A percentile compares a stretch with the other conserved stretches of the same genome.
Evolutionary conservation across 1,140 invertebrate genomes (phyloP).

Genomic region (Oryctes rhinoceros): DNA sequence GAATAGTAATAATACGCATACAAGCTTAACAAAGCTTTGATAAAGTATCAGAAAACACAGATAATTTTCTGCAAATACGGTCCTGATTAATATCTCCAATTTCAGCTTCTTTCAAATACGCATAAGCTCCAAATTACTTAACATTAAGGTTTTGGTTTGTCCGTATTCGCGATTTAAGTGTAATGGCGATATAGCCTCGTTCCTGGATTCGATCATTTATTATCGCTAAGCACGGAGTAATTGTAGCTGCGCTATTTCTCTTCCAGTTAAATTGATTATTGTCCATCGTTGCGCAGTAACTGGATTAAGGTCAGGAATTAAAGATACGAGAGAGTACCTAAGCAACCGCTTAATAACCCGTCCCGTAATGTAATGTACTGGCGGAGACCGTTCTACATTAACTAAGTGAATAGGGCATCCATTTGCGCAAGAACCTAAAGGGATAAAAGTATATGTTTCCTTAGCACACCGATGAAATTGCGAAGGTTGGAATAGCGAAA

Average conservation of each 20-base stretch:
- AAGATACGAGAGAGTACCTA: background rate
- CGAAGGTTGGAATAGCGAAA: background rate
- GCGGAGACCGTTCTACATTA: background rate
- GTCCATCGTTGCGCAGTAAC: background rate
- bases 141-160: too few relatives aligned
- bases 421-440: background rate
- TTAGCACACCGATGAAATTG: background rate
- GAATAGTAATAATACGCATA: too few relatives aligned
- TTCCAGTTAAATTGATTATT: background rate
- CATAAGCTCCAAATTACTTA: too few relatives aligned
- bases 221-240: background rate
- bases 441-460: background rate
- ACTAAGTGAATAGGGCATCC: background rate
- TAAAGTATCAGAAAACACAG: too few relatives aligned
- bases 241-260: background rate
- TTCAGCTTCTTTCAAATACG: too few relatives aligned
- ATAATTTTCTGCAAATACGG: too few relatives aligned
- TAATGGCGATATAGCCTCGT: too few relatives aligned
- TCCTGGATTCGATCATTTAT: too few relatives aligned
- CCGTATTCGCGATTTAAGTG: too few relatives aligned
- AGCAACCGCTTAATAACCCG: slow-evolving; percentile 9
- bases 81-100: too few relatives aligned
- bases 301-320: slow-evolving; percentile 6
- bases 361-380: background rate
- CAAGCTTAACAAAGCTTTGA: too few relatives aligned